Evolutionary conservation across 2,113 vertebrate genomes (phyloP).

Genomic region (Onychostoma macrolepis): DNA sequence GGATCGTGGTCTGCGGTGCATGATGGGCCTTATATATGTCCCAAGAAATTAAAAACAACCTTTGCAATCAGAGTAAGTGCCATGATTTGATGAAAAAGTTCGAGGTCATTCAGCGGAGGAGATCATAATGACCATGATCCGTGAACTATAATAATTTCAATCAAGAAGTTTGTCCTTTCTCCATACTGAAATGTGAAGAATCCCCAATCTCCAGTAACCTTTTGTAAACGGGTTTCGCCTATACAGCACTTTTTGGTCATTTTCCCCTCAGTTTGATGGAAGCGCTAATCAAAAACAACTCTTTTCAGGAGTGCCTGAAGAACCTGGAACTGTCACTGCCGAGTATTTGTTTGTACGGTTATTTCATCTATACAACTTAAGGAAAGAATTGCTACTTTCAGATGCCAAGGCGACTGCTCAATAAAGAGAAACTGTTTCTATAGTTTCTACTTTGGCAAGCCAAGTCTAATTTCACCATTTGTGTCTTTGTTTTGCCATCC

Average conservation of each 20-base stretch:
- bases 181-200: not conserved
- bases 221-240: not conserved
- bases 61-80: not conserved
- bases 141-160: not conserved
- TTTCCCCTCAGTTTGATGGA: not conserved
- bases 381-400: conserved; percentile 16
- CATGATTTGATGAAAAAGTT: not conserved
- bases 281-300: not conserved
- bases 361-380: conserved; percentile 10
- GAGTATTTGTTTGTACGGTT: conserved; percentile 7
- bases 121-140: not conserved
- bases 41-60: not conserved
- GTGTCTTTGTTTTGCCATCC: conserved; percentile 27
- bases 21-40: not conserved
- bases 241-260: not conserved
- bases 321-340: not conserved
- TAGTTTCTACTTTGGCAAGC: conserved; percentile 18
- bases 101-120: not conserved
- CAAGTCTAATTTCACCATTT: conserved; percentile 22
- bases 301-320: conserved; percentile 13
- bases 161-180: not conserved
- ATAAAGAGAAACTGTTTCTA: conserved; percentile 4
- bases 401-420: conserved; percentile 4
- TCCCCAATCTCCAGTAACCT: not conserved
- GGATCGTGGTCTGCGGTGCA: not conserved